Conservation (phyloP, 2,888 invertebrate species). For the Microplitis deprimator region DNA sequence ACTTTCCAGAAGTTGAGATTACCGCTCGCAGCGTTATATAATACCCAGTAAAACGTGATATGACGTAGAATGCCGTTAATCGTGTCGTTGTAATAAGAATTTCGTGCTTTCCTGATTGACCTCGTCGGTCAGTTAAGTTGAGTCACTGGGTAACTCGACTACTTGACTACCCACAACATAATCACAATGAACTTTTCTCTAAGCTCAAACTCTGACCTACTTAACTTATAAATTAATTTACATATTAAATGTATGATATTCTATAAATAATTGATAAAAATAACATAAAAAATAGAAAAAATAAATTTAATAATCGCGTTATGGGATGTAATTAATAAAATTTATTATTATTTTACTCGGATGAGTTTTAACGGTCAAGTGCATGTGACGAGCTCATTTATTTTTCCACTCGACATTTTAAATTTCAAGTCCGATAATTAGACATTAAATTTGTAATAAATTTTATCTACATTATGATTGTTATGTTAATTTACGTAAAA, state of each 20-base stretch:
- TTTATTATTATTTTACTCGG: constrained; percentile 14
- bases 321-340: neutral
- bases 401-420: constrained; percentile 37
- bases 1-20: constrained; percentile 35
- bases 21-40: neutral
- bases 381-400: constrained; percentile 48
- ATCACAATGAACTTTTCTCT: neutral
- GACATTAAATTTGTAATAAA: constrained; percentile 28
- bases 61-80: constrained; percentile 20
- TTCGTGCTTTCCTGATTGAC: constrained; percentile 11
- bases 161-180: neutral
- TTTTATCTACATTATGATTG: neutral
- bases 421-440: constrained; percentile 44
- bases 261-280: constrained; percentile 19
- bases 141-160: constrained; percentile 18
- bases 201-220: neutral
- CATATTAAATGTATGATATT: constrained; percentile 14
- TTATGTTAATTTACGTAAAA: neutral
- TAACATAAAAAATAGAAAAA: neutral
- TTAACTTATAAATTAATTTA: neutral
- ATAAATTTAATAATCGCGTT: neutral
- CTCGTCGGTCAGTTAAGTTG: constrained; percentile 5
- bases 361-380: constrained; percentile 44
- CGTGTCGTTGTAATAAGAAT: constrained; percentile 28
- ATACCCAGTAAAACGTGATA: neutral